Conservation (phyloP, 2,113 vertebrate species). For the Columbina picui region DNA sequence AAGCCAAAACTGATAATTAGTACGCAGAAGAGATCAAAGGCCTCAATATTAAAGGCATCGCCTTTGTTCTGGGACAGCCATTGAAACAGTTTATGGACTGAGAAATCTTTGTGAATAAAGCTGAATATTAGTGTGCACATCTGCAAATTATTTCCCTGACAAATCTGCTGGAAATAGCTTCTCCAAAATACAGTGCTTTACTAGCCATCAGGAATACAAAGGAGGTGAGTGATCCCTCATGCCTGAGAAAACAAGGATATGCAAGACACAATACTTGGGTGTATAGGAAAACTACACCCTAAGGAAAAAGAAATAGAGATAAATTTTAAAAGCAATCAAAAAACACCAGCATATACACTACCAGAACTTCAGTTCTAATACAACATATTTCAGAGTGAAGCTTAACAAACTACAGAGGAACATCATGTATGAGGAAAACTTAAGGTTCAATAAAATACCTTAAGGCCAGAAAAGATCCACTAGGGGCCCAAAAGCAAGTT, state of each 20-base stretch:
- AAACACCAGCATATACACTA: background rate
- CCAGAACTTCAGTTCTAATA: background rate
- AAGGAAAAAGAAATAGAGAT: background rate
- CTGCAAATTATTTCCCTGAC: background rate
- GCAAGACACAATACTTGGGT: background rate
- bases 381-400: background rate
- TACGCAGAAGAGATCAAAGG: slow-evolving; percentile 38
- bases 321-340: slow-evolving; percentile 2
- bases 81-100: slow-evolving; percentile 27
- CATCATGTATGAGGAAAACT: background rate
- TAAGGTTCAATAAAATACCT: background rate
- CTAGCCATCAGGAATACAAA: background rate
- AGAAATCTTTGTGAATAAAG: slow-evolving; percentile 12
- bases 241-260: slow-evolving; percentile 11
- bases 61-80: slow-evolving; percentile 37
- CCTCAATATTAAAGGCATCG: slow-evolving; percentile 14
- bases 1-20: slow-evolving; percentile 42
- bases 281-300: background rate
- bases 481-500: background rate
- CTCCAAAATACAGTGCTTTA: background rate
- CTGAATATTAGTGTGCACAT: slow-evolving; percentile 2
- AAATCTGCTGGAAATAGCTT: background rate
- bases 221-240: background rate
- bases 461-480: background rate
- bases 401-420: background rate